These are phyloP conservation scores for Serinus canaria DNA, from an alignment of 2,113 vertebrate species.

Conservation along the genomic window DNA sequence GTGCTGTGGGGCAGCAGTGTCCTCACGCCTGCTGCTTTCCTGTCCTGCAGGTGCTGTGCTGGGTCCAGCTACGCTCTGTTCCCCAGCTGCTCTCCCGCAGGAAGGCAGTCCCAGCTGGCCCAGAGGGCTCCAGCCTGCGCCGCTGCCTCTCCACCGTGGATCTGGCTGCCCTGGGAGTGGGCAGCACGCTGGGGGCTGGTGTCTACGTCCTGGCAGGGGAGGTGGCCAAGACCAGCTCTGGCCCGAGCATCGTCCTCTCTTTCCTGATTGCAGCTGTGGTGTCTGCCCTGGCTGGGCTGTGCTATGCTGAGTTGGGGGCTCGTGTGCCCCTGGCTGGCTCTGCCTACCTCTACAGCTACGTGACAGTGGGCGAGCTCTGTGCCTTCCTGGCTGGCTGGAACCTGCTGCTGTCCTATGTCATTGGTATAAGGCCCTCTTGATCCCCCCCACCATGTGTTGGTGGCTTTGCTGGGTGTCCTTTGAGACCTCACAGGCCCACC, in stretches of 20 bases:
- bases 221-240: conserved; percentile 77
- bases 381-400: conserved; percentile 87
- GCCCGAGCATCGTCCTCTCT: conserved; percentile 84
- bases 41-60: conserved; percentile 35
- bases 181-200: conserved; percentile 85
- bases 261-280: conserved; percentile 84
- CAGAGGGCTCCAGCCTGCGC: conserved; percentile 70
- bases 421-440: conserved; percentile 65
- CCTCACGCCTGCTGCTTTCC: not conserved
- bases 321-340: conserved; percentile 84
- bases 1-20: not conserved
- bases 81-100: conserved; percentile 70
- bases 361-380: conserved; percentile 84
- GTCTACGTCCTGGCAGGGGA: conserved; percentile 86
- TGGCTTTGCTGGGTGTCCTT: not conserved
- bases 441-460: not conserved
- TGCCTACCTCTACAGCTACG: conserved; percentile 87
- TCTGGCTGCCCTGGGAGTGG: conserved; percentile 82
- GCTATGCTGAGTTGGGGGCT: conserved; percentile 83
- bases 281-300: conserved; percentile 83
- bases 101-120: conserved; percentile 63
- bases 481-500: not conserved
- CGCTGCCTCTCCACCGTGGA: conserved; percentile 82
- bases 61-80: conserved; percentile 30
- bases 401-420: conserved; percentile 85